Evolutionary conservation across 2,797 vertebrate genomes (phyloP).

Genomic region (Uromys caudimaculatus): DNA sequence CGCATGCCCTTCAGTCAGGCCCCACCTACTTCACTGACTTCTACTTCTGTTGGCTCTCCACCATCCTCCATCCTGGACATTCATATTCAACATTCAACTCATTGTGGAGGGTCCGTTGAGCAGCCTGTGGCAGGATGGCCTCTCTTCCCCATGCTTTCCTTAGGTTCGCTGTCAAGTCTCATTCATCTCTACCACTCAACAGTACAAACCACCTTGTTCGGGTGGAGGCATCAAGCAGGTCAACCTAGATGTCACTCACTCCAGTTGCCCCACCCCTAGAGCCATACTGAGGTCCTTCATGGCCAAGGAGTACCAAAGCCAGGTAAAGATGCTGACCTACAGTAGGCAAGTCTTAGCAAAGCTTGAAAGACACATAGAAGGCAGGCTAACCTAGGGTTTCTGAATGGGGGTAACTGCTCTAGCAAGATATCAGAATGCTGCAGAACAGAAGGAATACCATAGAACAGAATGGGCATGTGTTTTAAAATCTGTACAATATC

Average conservation of each 20-base stretch:
- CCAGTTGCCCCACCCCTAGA: not conserved
- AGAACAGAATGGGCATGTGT: not conserved
- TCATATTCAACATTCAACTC: not conserved
- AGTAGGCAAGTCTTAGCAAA: not conserved
- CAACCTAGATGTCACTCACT: not conserved
- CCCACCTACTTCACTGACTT: not conserved
- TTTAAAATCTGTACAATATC: not conserved
- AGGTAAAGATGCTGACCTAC: not conserved
- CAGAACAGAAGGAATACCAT: not conserved
- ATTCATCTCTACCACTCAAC: not conserved
- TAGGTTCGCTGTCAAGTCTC: not conserved
- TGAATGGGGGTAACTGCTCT: not conserved
- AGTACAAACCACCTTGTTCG: not conserved
- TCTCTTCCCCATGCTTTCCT: not conserved
- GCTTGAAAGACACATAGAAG: not conserved
- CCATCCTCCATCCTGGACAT: not conserved
- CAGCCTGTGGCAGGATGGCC: fast-evolving
- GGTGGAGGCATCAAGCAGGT: not conserved
- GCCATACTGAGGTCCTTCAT: not conserved
- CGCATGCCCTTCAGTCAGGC: not conserved
- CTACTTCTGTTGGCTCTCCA: not conserved
- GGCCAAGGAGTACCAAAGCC: not conserved
- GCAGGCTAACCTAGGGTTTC: not conserved
- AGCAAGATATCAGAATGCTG: not conserved
- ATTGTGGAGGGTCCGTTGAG: not conserved